Evolutionary conservation across 1,140 invertebrate species (phyloP).

Genomic region (Brachionus sp.): DNA sequence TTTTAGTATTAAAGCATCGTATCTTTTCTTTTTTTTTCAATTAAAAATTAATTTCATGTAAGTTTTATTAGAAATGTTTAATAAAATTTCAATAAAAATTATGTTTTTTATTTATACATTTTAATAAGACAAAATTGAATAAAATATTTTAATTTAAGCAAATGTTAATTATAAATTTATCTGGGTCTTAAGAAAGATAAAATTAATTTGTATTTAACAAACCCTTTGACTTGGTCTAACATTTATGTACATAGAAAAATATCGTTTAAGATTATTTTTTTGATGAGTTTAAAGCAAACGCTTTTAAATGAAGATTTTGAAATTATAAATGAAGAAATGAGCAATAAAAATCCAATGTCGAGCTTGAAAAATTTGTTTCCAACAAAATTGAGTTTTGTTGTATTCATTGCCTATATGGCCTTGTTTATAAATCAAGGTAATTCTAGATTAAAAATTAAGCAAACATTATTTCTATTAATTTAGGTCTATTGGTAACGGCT

Average conservation of each 20-base stretch:
- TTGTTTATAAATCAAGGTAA: slow-evolving; percentile 46
- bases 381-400: slow-evolving; percentile 16
- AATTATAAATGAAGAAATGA: neutral
- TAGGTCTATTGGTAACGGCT: slow-evolving; percentile 82
- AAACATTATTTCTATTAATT: neutral
- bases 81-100: neutral
- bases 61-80: neutral
- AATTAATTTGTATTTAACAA: neutral
- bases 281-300: neutral
- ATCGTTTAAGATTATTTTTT: neutral
- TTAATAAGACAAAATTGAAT: neutral
- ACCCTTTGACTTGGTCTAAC: neutral
- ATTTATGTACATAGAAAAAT: neutral
- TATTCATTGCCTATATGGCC: slow-evolving; percentile 43
- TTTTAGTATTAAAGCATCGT: no score
- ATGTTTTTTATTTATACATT: neutral
- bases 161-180: slow-evolving; percentile 17
- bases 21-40: no score
- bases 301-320: neutral
- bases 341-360: neutral
- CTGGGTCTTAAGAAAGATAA: slow-evolving; percentile 12
- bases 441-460: neutral
- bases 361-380: slow-evolving; percentile 40
- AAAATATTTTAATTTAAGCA: neutral
- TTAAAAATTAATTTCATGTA: neutral